Evolutionary conservation across 2,113 vertebrate genomes (phyloP).

Genomic region (Anolis carolinensis): DNA sequence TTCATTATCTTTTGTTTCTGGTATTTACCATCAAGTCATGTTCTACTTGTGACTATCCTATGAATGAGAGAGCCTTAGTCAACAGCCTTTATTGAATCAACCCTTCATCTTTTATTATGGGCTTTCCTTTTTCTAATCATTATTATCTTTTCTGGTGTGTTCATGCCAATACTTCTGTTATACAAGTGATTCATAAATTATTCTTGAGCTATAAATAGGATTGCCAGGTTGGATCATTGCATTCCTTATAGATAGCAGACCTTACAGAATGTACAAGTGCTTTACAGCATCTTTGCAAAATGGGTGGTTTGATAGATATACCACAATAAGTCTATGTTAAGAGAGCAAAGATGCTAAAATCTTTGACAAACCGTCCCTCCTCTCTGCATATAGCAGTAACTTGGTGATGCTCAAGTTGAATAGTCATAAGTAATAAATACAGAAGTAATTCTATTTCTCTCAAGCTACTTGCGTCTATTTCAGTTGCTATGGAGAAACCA

Average conservation of each 20-base stretch:
- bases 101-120: too few species aligned
- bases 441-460: conserved; percentile 65
- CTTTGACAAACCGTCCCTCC: conserved; percentile 28
- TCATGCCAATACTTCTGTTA: background rate
- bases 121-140: too few species aligned
- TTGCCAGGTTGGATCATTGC: background rate
- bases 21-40: too few species aligned
- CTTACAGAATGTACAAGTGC: background rate
- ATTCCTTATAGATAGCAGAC: background rate
- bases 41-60: too few species aligned
- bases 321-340: background rate
- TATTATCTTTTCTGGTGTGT: too few species aligned
- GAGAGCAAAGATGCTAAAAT: conserved; percentile 53
- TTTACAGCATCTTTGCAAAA: background rate
- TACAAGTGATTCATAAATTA: background rate
- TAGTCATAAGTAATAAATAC: conserved; percentile 70
- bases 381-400: conserved; percentile 53
- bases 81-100: too few species aligned
- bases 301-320: background rate
- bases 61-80: too few species aligned
- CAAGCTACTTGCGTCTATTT: conserved; percentile 64
- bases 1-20: too few species aligned
- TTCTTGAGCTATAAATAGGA: background rate
- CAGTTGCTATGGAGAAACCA: conserved; percentile 62
- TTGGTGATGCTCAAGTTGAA: conserved; percentile 68